phyloP scores from a whole-genome alignment of 92 coral and sea anemone genomes.

The Epizoanthus scotinus region DNA sequence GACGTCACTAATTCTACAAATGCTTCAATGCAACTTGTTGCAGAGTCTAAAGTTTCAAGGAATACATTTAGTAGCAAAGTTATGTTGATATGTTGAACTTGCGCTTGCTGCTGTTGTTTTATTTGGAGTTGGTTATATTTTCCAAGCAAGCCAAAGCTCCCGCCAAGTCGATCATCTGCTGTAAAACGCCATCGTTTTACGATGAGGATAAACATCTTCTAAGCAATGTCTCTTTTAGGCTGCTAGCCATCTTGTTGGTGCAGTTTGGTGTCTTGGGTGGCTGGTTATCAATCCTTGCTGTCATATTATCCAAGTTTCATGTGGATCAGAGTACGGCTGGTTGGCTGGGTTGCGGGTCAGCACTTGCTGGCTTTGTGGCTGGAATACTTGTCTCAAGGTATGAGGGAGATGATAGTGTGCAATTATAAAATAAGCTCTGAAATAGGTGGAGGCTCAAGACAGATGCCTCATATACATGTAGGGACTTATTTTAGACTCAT shows the following conservation, averaged over 20 bases:
- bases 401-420: neutral
- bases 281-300: constrained; percentile 71
- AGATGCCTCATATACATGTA: too few species aligned
- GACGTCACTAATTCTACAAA: neutral
- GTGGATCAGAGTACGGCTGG: constrained; percentile 63
- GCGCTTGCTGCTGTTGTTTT: constrained; percentile 56
- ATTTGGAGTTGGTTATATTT: constrained; percentile 65
- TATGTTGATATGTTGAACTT: constrained; percentile 41
- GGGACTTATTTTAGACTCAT: too few species aligned
- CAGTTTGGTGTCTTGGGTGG: constrained; percentile 66
- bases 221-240: constrained; percentile 52
- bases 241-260: constrained; percentile 49
- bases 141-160: constrained; percentile 77
- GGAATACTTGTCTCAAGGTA: constrained; percentile 64
- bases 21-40: neutral
- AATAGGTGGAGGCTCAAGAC: neutral
- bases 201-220: constrained; percentile 8
- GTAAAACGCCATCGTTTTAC: constrained; percentile 36
- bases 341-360: constrained; percentile 77
- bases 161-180: constrained; percentile 70
- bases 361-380: constrained; percentile 54
- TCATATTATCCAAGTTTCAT: constrained; percentile 65
- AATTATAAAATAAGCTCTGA: neutral
- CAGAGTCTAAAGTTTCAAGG: neutral
- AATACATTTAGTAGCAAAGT: constrained; percentile 7